A percentile compares a stretch with the other conserved stretches of the same genome.
These are phyloP conservation scores for Setipinna tenuifilis DNA, from an alignment of 2,797 vertebrate species.

Conservation along the genomic window DNA sequence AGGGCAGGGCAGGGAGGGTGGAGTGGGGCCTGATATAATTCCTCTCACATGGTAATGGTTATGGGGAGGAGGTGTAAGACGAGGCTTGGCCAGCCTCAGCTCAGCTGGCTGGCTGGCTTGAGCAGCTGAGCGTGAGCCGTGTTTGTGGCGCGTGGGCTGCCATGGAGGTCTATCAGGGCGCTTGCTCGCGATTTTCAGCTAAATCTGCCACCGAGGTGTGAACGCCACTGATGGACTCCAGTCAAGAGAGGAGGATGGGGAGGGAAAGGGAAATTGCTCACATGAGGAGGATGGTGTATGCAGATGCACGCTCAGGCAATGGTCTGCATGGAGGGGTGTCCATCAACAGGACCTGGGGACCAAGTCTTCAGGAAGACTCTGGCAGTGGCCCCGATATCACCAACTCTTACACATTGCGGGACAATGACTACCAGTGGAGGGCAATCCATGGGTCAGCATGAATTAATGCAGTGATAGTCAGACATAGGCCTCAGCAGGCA, in stretches of 20 bases:
- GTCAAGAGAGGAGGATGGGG: neutral
- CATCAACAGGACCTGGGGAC: neutral
- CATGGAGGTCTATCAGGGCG: neutral
- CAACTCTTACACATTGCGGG: constrained; percentile 62
- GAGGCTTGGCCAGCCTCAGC: neutral
- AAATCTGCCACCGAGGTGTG: constrained; percentile 58
- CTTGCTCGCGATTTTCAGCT: constrained; percentile 49
- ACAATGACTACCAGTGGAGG: constrained; percentile 74
- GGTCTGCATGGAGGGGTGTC: neutral
- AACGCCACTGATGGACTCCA: constrained; percentile 29
- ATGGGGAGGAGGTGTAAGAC: constrained; percentile 50
- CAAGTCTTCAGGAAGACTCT: constrained; percentile 48
- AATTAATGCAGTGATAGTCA: neutral
- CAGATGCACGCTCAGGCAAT: neutral
- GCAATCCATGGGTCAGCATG: constrained; percentile 77
- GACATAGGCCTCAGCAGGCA: no score
- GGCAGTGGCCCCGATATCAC: constrained; percentile 31
- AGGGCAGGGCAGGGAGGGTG: constrained; percentile 29
- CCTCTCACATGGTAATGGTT: constrained; percentile 76
- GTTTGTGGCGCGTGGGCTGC: neutral
- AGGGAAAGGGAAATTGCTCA: neutral
- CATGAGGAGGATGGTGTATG: neutral
- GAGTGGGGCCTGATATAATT: constrained; percentile 62
- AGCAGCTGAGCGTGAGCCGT: constrained; percentile 13
- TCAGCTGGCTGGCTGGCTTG: constrained; percentile 32